Evolutionary conservation across 2,113 vertebrate species (phyloP).

Genomic region (Pygoscelis antarcticus): DNA sequence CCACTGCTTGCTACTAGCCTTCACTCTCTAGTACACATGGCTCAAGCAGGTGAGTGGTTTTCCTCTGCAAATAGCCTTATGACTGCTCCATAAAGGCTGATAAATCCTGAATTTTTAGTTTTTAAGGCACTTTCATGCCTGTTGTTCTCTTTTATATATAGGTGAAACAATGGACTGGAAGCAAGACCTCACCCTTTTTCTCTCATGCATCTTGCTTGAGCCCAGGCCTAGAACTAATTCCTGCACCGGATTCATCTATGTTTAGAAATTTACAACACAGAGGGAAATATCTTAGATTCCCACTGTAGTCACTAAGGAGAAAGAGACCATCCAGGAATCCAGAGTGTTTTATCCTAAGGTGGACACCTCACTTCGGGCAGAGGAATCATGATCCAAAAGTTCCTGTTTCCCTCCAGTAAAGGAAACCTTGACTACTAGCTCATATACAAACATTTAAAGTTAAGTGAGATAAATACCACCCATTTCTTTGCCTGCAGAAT

Average conservation of each 20-base stretch:
- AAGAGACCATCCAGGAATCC: background rate
- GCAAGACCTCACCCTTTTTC: background rate
- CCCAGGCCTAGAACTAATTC: background rate
- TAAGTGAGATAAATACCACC: background rate
- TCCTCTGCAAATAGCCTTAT: background rate
- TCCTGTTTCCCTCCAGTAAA: background rate
- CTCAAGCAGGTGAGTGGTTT: background rate
- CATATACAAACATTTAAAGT: background rate
- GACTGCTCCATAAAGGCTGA: background rate
- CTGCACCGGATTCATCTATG: accelerated
- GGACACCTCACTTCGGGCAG: background rate
- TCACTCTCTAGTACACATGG: background rate
- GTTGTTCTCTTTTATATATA: background rate
- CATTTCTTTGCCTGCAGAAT: background rate
- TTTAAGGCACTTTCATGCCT: background rate
- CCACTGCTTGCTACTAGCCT: background rate
- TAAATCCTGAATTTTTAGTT: background rate
- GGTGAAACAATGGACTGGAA: background rate
- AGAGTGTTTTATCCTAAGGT: background rate
- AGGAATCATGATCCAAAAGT: background rate
- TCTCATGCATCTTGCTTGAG: background rate
- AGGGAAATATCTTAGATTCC: background rate
- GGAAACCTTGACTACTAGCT: background rate
- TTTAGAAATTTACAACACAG: background rate
- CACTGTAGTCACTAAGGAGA: background rate